Base-by-base conservation (phyloP, 2,888 invertebrate genomes). In the Oeneis ivallda region DNA sequence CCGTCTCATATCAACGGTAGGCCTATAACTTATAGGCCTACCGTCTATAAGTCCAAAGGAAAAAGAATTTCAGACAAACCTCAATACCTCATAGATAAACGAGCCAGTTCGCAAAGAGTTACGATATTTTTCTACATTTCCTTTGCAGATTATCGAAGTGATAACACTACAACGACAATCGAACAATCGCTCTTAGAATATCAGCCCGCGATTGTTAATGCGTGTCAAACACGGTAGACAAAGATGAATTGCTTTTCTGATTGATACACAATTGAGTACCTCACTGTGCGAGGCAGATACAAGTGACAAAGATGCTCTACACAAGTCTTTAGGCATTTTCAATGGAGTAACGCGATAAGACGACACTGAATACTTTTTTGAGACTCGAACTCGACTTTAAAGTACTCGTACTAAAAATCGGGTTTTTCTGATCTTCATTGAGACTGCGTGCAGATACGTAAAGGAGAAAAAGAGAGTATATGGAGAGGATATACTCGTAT, bases 71-170 rank as follows among this genome's bases (percentile, higher is more conserved):
- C 26, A 50, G 13, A 17, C 49, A 53, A 34, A n/a, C n/a, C 15
- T 53, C 13, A 10, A 53, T 37, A n/a, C n/a, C 15, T 53, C 13
- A 10, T 37, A 15, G 15, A 34, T 10, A 15, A 11, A 8, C 3
- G 6, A 50, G 11, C 5, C 13, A 11, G 3, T 50, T 50, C 26
- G 26, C 15, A 47, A 15, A 7, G 9, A 3, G 3, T 6, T 3
- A 3, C 17, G 3, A 17, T 47, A 47, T 47, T 47, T 47, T 47
- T 47, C n/a, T 54, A 6, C n/a, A 19, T 41, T 54, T 45, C 41
- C 32, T 15, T 45, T 26, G 34, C 52, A 67, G 69, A 66, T 70
- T 62, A 61, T 49, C 64, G 56, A 62, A 60, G 65, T 61, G 71
- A 69, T 70, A 70, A 64, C 67, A 68, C 39, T 56, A 41, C 15